These are phyloP conservation scores for Drosophila kambysellisi DNA, from an alignment of 2,888 invertebrate genomes.

Conservation along the genomic window DNA sequence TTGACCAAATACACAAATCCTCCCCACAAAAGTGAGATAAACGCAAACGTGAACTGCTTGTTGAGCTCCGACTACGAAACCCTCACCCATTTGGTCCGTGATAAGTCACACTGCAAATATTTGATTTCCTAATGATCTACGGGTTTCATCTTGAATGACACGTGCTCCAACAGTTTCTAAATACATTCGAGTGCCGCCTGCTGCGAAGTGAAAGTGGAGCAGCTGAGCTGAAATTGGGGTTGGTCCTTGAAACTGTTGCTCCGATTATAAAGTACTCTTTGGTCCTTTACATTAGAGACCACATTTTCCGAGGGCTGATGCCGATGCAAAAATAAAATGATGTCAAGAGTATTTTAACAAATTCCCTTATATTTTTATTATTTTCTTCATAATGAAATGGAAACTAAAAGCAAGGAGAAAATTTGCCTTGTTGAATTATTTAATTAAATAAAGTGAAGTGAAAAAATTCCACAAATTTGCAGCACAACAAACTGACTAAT, in stretches of 20 bases:
- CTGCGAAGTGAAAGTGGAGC: no score
- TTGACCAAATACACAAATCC: conserved; percentile 40
- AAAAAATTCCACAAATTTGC: background rate
- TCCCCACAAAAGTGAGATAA: conserved; percentile 9
- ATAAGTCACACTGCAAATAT: background rate
- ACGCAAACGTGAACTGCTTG: conserved; percentile 9
- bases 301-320: background rate
- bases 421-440: background rate
- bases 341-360: background rate
- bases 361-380: background rate
- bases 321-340: background rate
- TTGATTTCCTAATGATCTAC: background rate
- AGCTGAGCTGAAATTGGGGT: background rate
- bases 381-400: background rate
- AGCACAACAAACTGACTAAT: background rate
- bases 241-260: background rate
- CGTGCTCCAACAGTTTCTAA: conserved; percentile 12
- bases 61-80: background rate
- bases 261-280: background rate
- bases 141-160: conserved; percentile 6
- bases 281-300: no score
- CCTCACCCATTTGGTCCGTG: background rate
- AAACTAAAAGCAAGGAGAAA: no score
- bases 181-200: background rate
- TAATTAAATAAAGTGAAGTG: background rate